Evolutionary conservation across 2,888 invertebrate species (phyloP).

Genomic region (Panopea generosa): DNA sequence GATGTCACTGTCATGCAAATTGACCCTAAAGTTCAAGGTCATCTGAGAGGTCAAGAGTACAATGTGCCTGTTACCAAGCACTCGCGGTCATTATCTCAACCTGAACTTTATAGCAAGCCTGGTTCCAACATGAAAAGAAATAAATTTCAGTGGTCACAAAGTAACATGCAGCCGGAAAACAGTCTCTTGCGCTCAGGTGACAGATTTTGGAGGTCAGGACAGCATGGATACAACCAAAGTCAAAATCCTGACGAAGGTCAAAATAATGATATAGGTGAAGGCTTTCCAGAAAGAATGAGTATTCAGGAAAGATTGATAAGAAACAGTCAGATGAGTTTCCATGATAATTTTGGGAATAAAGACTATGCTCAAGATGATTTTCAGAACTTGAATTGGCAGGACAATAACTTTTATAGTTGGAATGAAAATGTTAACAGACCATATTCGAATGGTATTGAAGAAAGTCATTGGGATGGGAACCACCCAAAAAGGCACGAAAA

Average conservation of each 20-base stretch:
- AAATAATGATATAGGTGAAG: too few relatives aligned
- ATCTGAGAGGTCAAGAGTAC: conserved; percentile 5
- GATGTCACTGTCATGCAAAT: background rate
- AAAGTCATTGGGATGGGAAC: background rate
- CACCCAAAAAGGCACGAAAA: background rate
- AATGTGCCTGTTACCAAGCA: conserved; percentile 12
- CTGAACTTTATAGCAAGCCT: conserved; percentile 10
- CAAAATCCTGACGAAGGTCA: too few relatives aligned
- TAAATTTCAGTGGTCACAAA: conserved; percentile 2
- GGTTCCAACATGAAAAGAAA: background rate
- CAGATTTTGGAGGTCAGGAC: too few relatives aligned
- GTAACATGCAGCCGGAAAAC: too few relatives aligned
- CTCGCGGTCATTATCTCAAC: conserved; percentile 31
- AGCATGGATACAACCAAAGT: too few relatives aligned
- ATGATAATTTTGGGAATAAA: background rate
- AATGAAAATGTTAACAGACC: background rate
- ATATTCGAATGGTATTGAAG: background rate
- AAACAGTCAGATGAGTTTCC: too few relatives aligned
- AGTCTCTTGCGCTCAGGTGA: too few relatives aligned
- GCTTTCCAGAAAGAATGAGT: too few relatives aligned
- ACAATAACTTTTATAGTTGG: conserved; percentile 13
- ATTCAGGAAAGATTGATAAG: too few relatives aligned
- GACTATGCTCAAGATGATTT: conserved; percentile 29
- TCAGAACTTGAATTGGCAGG: conserved; percentile 44
- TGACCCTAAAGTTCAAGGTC: conserved; percentile 8